phyloP scores from a whole-genome alignment of 2,797 vertebrate species.

The Centropyge bicolor region DNA sequence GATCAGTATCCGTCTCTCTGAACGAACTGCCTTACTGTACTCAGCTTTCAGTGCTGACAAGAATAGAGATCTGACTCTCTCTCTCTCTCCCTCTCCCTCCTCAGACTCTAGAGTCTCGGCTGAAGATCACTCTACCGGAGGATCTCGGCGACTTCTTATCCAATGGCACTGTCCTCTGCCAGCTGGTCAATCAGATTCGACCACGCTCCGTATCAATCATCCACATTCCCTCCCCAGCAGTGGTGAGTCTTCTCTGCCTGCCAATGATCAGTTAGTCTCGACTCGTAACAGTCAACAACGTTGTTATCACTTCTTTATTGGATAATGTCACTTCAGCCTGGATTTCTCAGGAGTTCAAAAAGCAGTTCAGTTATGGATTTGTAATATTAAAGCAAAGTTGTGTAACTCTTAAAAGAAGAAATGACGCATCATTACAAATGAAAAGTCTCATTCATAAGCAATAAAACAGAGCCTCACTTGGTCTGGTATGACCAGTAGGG shows the following conservation, averaged over 20 bases:
- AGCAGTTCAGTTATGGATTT: background rate
- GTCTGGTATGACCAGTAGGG: no score
- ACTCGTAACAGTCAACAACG: background rate
- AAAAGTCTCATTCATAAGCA: background rate
- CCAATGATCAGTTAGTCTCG: background rate
- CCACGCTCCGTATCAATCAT: constrained; percentile 90
- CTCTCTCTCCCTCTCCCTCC: background rate
- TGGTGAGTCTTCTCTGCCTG: constrained; percentile 83
- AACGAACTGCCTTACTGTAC: no score
- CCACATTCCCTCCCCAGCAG: constrained; percentile 92
- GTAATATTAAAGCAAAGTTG: background rate
- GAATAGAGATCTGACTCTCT: background rate
- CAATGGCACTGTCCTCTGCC: constrained; percentile 90
- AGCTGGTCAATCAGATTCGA: constrained; percentile 90
- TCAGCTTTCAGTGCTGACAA: background rate
- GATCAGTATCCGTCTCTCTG: no score
- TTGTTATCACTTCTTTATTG: background rate
- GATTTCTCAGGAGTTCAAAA: no score
- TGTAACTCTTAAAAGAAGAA: background rate
- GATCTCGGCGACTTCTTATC: constrained; percentile 88
- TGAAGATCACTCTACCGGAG: constrained; percentile 86
- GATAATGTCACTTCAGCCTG: background rate
- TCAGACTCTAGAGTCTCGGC: constrained; percentile 88
- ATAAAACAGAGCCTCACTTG: background rate
- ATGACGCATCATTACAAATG: background rate